These are phyloP conservation scores for Pollimyrus isidori DNA, from an alignment of 2,113 vertebrate species.

Conservation along the genomic window DNA sequence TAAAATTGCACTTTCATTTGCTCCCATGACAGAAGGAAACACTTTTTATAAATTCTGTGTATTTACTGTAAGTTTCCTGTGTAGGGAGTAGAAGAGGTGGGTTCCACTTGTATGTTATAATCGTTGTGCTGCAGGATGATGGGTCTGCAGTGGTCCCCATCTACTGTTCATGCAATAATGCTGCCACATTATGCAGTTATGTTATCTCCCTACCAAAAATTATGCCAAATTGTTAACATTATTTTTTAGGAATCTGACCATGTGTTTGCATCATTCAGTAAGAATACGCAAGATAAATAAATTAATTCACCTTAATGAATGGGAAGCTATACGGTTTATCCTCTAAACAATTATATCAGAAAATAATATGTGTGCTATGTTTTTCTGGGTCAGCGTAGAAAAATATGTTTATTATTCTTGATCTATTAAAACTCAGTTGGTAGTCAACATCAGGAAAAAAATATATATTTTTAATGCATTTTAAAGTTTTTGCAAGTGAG, in stretches of 20 bases:
- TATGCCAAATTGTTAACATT: background rate
- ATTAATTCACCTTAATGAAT: background rate
- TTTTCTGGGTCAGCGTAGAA: background rate
- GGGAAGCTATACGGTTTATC: background rate
- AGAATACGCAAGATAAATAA: background rate
- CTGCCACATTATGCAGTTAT: background rate
- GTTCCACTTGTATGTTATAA: constrained; percentile 20
- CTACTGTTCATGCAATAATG: constrained; percentile 3
- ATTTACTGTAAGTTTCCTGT: background rate
- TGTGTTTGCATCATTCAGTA: background rate
- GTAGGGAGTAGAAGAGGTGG: constrained; percentile 19
- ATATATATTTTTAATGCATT: background rate
- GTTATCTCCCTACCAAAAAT: background rate
- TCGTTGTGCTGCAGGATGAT: background rate
- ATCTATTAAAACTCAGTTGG: background rate
- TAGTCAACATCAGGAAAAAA: background rate
- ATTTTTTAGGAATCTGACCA: background rate
- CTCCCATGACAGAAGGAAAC: constrained; percentile 1
- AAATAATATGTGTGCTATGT: background rate
- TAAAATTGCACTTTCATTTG: constrained; percentile 39
- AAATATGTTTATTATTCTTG: background rate
- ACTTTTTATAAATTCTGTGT: constrained; percentile 5
- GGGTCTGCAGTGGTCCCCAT: background rate
- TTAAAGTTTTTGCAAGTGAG: background rate
- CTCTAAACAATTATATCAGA: background rate